These are phyloP conservation scores for Alexandromys oeconomus DNA, from an alignment of 2,797 vertebrate genomes.

Conservation along the genomic window DNA sequence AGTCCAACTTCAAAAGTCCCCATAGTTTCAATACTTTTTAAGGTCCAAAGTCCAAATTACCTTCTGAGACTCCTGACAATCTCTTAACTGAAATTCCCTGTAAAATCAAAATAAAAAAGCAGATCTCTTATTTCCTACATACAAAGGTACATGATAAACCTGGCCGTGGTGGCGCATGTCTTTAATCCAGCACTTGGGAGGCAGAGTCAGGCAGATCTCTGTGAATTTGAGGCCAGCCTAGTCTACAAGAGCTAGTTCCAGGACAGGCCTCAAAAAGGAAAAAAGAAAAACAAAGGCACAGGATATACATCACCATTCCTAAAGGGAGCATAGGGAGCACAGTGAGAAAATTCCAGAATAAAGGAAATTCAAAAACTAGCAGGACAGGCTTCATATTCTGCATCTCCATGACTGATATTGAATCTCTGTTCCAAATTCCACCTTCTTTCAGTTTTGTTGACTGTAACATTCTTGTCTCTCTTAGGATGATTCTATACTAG, in stretches of 20 bases:
- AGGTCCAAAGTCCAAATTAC: background rate
- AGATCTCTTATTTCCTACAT: too few relatives aligned
- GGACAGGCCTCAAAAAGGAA: too few relatives aligned
- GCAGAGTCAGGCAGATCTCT: too few relatives aligned
- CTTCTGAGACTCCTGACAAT: background rate
- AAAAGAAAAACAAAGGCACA: background rate
- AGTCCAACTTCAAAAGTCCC: background rate
- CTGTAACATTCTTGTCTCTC: background rate
- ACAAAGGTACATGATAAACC: too few relatives aligned
- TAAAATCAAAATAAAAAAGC: background rate
- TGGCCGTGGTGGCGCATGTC: accelerated
- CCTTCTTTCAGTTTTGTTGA: background rate
- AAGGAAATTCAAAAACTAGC: too few relatives aligned
- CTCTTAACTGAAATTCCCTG: background rate
- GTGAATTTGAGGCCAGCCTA: too few relatives aligned
- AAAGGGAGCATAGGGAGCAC: background rate
- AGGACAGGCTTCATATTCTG: too few relatives aligned
- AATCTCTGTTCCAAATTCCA: background rate
- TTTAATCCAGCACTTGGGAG: too few relatives aligned
- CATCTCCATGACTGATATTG: too few relatives aligned
- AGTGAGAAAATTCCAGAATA: background rate
- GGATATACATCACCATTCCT: background rate
- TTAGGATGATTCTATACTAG: background rate
- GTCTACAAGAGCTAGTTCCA: too few relatives aligned
- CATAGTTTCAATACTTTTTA: background rate